Evolutionary conservation across 2,888 invertebrate genomes (phyloP).

Genomic region (Patella caerulea): DNA sequence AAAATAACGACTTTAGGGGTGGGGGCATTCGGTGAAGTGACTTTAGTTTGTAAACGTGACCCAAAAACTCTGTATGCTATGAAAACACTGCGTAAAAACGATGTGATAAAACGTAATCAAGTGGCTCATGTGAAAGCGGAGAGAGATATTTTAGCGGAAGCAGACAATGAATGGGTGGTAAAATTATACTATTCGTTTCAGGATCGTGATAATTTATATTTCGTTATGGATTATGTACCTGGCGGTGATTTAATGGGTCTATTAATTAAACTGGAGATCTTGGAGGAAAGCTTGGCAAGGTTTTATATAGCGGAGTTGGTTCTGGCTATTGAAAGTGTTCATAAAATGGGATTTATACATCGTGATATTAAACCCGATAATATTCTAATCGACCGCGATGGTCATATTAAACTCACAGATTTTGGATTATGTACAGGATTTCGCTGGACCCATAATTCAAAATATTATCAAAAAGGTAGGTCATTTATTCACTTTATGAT

Average conservation of each 20-base stretch:
- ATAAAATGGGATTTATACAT: slow-evolving; percentile 99
- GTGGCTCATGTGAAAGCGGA: slow-evolving; percentile 99
- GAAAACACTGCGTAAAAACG: slow-evolving; percentile 97
- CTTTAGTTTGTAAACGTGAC: slow-evolving; percentile 87
- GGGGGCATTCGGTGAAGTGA: slow-evolving; percentile 94
- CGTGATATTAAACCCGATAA: slow-evolving; percentile 96
- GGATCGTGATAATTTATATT: slow-evolving; percentile 97
- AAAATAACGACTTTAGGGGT: slow-evolving; percentile 92
- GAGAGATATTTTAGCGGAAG: slow-evolving; percentile 98
- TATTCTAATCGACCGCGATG: slow-evolving; percentile 96
- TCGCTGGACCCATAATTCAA: slow-evolving; percentile 99
- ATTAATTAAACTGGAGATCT: slow-evolving; percentile 95
- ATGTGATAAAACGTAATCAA: slow-evolving; percentile 96
- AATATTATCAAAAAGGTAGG: slow-evolving; percentile 89
- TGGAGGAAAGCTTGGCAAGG: slow-evolving; percentile 78
- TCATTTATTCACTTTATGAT: no score
- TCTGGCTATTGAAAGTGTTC: slow-evolving; percentile 98
- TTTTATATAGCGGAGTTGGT: slow-evolving; percentile 88
- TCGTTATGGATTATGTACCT: slow-evolving; percentile 99
- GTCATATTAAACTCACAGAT: slow-evolving; percentile 99
- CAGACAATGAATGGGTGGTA: slow-evolving; percentile 99
- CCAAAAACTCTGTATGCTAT: slow-evolving; percentile 97
- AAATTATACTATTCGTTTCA: slow-evolving; percentile 99
- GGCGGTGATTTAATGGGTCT: slow-evolving; percentile 99
- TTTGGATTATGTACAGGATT: slow-evolving; percentile 99